A percentile compares a stretch with the other conserved stretches of the same genome.
phyloP scores from a whole-genome alignment of 1,140 invertebrate species.

The Drosophila sturtevanti region DNA sequence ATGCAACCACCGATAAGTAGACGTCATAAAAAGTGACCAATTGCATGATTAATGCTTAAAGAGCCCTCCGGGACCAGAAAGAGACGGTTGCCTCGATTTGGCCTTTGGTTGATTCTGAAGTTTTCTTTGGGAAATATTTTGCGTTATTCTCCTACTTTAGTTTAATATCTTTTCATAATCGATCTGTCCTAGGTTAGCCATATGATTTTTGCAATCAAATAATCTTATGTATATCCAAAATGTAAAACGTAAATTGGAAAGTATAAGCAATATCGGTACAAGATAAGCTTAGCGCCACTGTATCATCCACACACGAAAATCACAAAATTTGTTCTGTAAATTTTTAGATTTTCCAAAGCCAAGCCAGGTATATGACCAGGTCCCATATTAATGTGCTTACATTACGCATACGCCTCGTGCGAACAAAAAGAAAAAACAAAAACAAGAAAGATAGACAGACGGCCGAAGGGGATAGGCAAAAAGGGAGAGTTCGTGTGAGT shows the following conservation, averaged over 20 bases:
- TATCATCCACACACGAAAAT: too few species aligned
- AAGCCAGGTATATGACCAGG: not conserved
- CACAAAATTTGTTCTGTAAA: too few species aligned
- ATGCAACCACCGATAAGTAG: not conserved
- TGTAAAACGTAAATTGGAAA: too few species aligned
- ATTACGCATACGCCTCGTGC: slow-evolving; percentile 54
- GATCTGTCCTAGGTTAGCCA: too few species aligned
- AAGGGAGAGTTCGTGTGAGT: not conserved
- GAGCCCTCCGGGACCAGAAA: not conserved
- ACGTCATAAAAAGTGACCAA: slow-evolving; percentile 7
- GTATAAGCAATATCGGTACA: too few species aligned
- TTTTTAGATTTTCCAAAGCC: too few species aligned
- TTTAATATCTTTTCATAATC: too few species aligned
- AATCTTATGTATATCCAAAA: too few species aligned
- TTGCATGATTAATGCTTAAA: not conserved
- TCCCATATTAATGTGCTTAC: not conserved
- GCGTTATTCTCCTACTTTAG: too few species aligned
- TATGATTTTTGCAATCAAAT: too few species aligned
- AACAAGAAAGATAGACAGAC: not conserved
- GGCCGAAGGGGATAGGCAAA: not conserved
- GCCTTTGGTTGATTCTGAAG: not conserved
- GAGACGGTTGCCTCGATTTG: not conserved
- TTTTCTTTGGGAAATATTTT: too few species aligned
- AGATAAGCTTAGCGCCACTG: too few species aligned
- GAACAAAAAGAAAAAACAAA: not conserved